Evolutionary conservation across 2,888 invertebrate species (phyloP).

Genomic region (Agrotis exclamationis): DNA sequence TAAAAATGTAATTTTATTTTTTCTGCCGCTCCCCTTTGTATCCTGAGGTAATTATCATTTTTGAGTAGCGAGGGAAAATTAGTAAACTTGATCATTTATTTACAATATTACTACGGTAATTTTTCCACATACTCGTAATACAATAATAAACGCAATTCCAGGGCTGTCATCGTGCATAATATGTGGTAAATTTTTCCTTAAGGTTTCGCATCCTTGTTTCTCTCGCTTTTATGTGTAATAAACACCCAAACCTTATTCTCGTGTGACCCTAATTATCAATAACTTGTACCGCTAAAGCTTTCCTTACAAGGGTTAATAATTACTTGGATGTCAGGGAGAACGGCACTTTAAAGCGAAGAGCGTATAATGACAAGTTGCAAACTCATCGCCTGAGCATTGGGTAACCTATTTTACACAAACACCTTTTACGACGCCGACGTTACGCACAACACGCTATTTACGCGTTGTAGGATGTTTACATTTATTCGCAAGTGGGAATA

Average conservation of each 20-base stretch:
- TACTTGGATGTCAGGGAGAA: conserved; percentile 42
- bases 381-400: conserved; percentile 48
- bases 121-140: conserved; percentile 1
- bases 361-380: conserved; percentile 51
- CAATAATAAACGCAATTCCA: conserved; percentile 4
- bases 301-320: conserved; percentile 62
- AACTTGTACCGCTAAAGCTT: conserved; percentile 55
- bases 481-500: conserved; percentile 22
- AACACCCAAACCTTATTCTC: conserved; percentile 37
- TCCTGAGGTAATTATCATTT: conserved; percentile 66
- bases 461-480: conserved; percentile 20
- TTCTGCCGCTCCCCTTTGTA: conserved; percentile 50
- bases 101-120: conserved; percentile 38
- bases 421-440: conserved; percentile 36
- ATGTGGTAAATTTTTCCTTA: conserved; percentile 18
- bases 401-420: conserved; percentile 46
- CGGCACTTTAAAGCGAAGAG: conserved; percentile 47
- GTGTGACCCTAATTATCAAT: conserved; percentile 59
- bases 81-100: conserved; percentile 57
- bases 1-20: conserved; percentile 62
- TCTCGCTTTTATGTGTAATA: conserved; percentile 38
- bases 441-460: conserved; percentile 30
- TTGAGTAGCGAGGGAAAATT: conserved; percentile 61
- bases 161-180: conserved; percentile 6
- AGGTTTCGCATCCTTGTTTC: conserved; percentile 17